Evolutionary conservation across 2,797 vertebrate genomes (phyloP), one percentile per base, ranked within the genome.

Genomic region (Malacoctenus gilli): DNA sequence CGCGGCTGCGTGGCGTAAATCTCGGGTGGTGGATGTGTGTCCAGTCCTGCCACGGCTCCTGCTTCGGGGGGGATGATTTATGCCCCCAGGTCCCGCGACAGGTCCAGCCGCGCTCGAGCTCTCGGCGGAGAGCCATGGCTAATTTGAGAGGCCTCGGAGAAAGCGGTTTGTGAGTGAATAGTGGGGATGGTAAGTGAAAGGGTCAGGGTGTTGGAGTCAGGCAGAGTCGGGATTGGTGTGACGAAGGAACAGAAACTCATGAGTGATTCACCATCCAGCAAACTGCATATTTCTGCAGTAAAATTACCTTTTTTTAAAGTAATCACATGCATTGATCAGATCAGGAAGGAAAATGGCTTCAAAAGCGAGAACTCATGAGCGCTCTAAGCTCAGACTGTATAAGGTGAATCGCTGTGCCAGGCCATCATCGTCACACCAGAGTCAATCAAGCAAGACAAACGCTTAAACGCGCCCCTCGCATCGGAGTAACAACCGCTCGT

Each of bases 181-280:
- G 78, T 66, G 87, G 89, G 90, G 80, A 90, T 84, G 1, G 89
- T 89, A 91, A 92, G 4, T 80, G 87, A 76, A 92, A 73, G 89
- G 89, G 38, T 93, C 90, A 0, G 91, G 89, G 74, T 93, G 89
- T 90, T 71, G 30, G 12, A 19, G 87, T 89, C 87, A 88, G 18
- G 90, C 92, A 82, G 92, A 91, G 64, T 91, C 89, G 0, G 90
- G 91, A 92, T 91, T 92, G 46, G 91, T 37, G 8, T 66, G 25
- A 18, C 8, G 18, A 12, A 14, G 38, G 25, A 18, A 36, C 16
- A 35, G 22, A 35, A 56, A 12, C 21, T 49, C n/a, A 37, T 20
- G 11, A 7, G 37, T 46, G 41, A 49, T 55, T 47, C n/a, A n/a
- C n/a, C n/a, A n/a, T n/a, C n/a, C n/a, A n/a, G n/a, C n/a, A n/a